These are phyloP conservation scores for Nasonia giraulti DNA, from an alignment of 1,140 invertebrate species.

Conservation along the genomic window DNA sequence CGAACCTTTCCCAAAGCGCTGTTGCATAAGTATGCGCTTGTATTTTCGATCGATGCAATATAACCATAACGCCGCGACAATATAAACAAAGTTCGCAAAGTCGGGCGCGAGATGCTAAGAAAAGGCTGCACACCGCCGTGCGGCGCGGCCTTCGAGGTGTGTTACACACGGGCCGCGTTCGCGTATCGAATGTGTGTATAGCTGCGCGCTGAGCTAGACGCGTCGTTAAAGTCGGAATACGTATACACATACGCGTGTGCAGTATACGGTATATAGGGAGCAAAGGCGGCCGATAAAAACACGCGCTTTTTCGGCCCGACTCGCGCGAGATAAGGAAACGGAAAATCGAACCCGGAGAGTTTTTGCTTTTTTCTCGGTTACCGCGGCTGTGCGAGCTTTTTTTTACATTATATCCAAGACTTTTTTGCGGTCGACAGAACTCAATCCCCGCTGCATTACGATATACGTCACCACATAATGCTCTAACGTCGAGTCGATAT, in stretches of 20 bases:
- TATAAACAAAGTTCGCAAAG: background rate
- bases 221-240: background rate
- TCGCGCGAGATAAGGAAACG: conserved; percentile 28
- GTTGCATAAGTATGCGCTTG: background rate
- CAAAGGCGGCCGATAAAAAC: conserved; percentile 32
- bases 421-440: background rate
- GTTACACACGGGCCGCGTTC: background rate
- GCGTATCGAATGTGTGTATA: conserved; percentile 16
- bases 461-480: too few relatives aligned
- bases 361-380: background rate
- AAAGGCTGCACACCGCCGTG: too few relatives aligned
- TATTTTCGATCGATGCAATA: background rate
- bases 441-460: too few relatives aligned
- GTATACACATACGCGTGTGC: background rate
- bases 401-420: too few relatives aligned
- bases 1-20: too few relatives aligned
- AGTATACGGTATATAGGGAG: background rate
- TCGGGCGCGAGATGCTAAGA: too few relatives aligned
- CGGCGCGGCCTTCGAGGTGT: conserved; percentile 13
- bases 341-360: background rate
- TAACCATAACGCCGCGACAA: background rate
- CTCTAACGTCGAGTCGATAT: background rate
- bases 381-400: background rate
- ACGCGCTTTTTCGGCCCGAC: conserved; percentile 4
- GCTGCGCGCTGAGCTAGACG: background rate